Percentiles rank a stretch among this genome's conserved stretches.
Evolutionary conservation across 2,113 vertebrate species (phyloP).

Genomic region (Pavo muticus): DNA sequence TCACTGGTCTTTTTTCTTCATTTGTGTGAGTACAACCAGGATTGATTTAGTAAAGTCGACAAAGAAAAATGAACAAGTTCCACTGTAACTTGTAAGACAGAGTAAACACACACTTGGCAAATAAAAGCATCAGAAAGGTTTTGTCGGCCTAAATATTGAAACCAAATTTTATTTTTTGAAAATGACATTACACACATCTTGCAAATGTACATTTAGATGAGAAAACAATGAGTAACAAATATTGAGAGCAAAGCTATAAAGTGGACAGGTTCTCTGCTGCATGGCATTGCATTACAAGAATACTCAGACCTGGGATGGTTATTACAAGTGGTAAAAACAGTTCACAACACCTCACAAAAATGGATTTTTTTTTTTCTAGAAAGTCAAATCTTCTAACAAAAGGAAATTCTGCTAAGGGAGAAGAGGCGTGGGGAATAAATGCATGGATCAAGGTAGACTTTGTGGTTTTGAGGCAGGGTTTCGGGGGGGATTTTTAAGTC

Average conservation of each 20-base stretch:
- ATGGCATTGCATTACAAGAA: slow-evolving; percentile 71
- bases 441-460: slow-evolving; percentile 34
- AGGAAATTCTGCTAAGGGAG: slow-evolving; percentile 61
- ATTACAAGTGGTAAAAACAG: slow-evolving; percentile 71
- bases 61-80: background rate
- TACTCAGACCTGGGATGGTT: slow-evolving; percentile 61
- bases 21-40: background rate
- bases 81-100: background rate
- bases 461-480: slow-evolving; percentile 29
- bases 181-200: slow-evolving; percentile 89
- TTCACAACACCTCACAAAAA: slow-evolving; percentile 79
- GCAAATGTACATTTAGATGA: slow-evolving; percentile 88
- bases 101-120: background rate
- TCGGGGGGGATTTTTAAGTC: background rate
- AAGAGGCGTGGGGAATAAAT: slow-evolving; percentile 37
- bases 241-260: slow-evolving; percentile 80
- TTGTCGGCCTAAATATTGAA: slow-evolving; percentile 78
- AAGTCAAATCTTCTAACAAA: slow-evolving; percentile 75
- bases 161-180: slow-evolving; percentile 88
- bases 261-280: slow-evolving; percentile 77
- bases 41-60: background rate
- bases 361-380: slow-evolving; percentile 61
- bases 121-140: slow-evolving; percentile 34
- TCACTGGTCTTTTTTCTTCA: background rate
- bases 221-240: slow-evolving; percentile 80